phyloP scores from a whole-genome alignment of 1,140 invertebrate genomes.

The Atopsyche davidsoni region DNA sequence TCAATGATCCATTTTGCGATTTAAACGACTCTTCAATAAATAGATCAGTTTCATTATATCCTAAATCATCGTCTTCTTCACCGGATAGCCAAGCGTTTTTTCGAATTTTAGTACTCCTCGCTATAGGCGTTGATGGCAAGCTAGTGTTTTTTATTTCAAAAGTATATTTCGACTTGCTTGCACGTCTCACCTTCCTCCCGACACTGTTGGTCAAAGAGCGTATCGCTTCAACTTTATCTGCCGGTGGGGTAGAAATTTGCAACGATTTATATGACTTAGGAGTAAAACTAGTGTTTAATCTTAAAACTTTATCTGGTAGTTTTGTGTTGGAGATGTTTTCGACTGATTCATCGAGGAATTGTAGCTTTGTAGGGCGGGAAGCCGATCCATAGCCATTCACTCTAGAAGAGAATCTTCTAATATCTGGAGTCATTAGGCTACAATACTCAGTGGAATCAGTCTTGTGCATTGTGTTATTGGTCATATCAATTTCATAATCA shows the following conservation, averaged over 20 bases:
- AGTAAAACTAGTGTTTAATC: slow-evolving; percentile 41
- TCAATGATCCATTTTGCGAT: no score
- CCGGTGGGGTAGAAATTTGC: slow-evolving; percentile 43
- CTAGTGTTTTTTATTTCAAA: slow-evolving; percentile 46
- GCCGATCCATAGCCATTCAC: not conserved
- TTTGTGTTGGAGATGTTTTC: slow-evolving; percentile 2
- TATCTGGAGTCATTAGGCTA: slow-evolving; percentile 41
- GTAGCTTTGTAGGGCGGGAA: slow-evolving; percentile 5
- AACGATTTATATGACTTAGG: slow-evolving; percentile 45
- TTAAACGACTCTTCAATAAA: no score
- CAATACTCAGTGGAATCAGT: slow-evolving; percentile 48
- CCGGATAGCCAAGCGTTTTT: slow-evolving; percentile 47
- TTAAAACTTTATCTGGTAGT: slow-evolving; percentile 14
- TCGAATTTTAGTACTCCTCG: slow-evolving; percentile 44
- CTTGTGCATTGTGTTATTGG: slow-evolving; percentile 33
- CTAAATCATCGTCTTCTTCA: slow-evolving; percentile 23
- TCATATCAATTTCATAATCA: no score
- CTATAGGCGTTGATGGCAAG: slow-evolving; percentile 44
- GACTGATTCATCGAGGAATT: slow-evolving; percentile 9
- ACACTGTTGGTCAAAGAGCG: slow-evolving; percentile 36
- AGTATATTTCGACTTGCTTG: slow-evolving; percentile 34
- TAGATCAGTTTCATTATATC: slow-evolving; percentile 14
- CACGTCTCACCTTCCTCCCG: slow-evolving; percentile 32
- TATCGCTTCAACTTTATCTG: slow-evolving; percentile 39
- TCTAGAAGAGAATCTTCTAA: slow-evolving; percentile 18